Base-by-base conservation (phyloP, 2,888 invertebrate genomes). In the Corbicula japonica region DNA sequence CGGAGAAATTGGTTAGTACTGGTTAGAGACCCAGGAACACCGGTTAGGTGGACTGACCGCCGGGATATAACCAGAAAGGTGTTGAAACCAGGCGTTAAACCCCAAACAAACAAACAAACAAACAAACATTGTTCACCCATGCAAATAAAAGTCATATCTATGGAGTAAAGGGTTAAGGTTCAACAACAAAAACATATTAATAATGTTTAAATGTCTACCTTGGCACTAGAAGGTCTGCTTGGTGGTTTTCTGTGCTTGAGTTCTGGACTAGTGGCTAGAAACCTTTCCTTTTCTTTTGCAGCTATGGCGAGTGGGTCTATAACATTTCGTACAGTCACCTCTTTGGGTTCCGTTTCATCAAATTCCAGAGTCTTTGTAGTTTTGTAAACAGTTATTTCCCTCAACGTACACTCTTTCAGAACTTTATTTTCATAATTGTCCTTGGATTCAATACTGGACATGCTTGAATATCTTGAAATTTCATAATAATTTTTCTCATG, bases 401-500 rank as follows among this genome's bases (percentile, higher is more conserved):
- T 70, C 26, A n/a, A n/a, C n/a, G n/a, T n/a, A n/a, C n/a, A n/a
- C n/a, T n/a, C n/a, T n/a, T n/a, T n/a, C n/a, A n/a, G n/a, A n/a
- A 62, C 23, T 26, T 35, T n/a, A n/a, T 61, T 44, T 32, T 56
- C 30, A 15, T 50, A 52, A 52, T 38, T 69, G 21, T 72, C 60
- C 15, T n/a, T n/a, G 10, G 35, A 18, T 32, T 54, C 48, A 46
- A 58, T 32, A 65, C 76, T 80, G 56, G 74, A 77, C 73, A 68
- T 58, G 28, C 72, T 78, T 21, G 78, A 78, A 54, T 82, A 81
- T 50, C 86, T 70, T 0, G 87, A 82, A 26, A 88, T 61, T 69
- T 86, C 86, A 44, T 86, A 86, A 65, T 88, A 86, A 60, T 88
- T 88, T 70, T 84, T 86, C 15, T 75, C 80, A 15, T 80, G 84